These are phyloP conservation scores for Caenorhabditis latens DNA, from an alignment of 1,140 invertebrate species.

Conservation along the genomic window DNA sequence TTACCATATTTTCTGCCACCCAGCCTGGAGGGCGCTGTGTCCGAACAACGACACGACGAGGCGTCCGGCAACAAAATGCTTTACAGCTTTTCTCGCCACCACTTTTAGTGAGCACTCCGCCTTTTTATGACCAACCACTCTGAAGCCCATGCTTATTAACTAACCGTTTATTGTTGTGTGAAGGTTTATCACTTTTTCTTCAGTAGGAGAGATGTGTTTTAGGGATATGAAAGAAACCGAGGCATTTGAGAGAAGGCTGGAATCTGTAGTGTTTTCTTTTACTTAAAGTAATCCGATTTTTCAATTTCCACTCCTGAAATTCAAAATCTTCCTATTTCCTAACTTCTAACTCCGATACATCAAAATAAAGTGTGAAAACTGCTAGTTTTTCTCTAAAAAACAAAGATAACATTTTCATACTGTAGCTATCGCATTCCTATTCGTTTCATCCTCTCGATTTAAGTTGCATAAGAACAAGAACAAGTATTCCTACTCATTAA, in stretches of 20 bases:
- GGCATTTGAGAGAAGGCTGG: neutral
- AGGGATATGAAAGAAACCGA: neutral
- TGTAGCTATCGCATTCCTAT: too few relatives aligned
- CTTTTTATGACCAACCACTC: constrained; percentile 2
- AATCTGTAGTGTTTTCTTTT: constrained; percentile 11
- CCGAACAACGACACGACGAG: neutral
- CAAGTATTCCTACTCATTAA: neutral
- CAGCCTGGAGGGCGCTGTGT: neutral
- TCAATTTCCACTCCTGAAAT: too few relatives aligned
- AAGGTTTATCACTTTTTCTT: neutral
- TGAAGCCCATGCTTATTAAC: constrained; percentile 29
- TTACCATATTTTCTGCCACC: constrained; percentile 55
- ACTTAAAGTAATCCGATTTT: neutral
- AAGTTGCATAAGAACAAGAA: neutral
- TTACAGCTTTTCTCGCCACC: constrained; percentile 49
- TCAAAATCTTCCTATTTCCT: too few relatives aligned
- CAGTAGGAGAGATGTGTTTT: neutral
- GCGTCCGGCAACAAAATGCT: constrained; percentile 21
- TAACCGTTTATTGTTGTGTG: constrained; percentile 28
- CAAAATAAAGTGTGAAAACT: too few relatives aligned
- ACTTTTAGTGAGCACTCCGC: constrained; percentile 45
- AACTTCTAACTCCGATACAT: too few relatives aligned
- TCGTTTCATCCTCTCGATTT: too few relatives aligned
- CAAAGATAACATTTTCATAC: too few relatives aligned
- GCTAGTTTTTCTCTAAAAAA: too few relatives aligned